phyloP scores from a whole-genome alignment of 1,140 invertebrate genomes.

The Helicorthomorpha holstii region DNA sequence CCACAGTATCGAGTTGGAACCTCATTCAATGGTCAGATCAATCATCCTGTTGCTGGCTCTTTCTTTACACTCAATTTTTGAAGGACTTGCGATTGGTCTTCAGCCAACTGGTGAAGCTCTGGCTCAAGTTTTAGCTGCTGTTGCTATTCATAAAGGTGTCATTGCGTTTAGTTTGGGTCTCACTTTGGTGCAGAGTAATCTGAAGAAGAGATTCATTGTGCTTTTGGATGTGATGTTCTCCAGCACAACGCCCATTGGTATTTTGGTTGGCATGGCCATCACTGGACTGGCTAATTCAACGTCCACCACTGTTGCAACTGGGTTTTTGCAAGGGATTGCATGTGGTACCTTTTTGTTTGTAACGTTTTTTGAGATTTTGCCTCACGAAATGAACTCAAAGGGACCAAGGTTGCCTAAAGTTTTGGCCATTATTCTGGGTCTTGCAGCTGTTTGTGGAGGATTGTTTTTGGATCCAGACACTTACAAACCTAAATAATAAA shows the following conservation, averaged over 20 bases:
- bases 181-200: slow-evolving; percentile 41
- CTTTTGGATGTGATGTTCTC: slow-evolving; percentile 42
- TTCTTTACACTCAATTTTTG: slow-evolving; percentile 37
- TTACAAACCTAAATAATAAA: no score
- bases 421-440: slow-evolving; percentile 32
- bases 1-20: neutral
- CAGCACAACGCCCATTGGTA: slow-evolving; percentile 48
- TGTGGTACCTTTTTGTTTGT: slow-evolving; percentile 83
- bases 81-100: slow-evolving; percentile 40
- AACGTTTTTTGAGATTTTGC: slow-evolving; percentile 79
- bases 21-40: slow-evolving; percentile 28
- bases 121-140: slow-evolving; percentile 34
- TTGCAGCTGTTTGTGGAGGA: slow-evolving; percentile 24
- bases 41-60: slow-evolving; percentile 31
- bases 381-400: slow-evolving; percentile 38
- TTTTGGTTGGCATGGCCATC: slow-evolving; percentile 39
- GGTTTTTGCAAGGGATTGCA: slow-evolving; percentile 46
- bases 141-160: slow-evolving; percentile 41
- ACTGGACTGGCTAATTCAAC: slow-evolving; percentile 23
- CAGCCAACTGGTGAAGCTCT: slow-evolving; percentile 25
- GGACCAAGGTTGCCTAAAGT: slow-evolving; percentile 30
- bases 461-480: slow-evolving; percentile 22
- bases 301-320: slow-evolving; percentile 25
- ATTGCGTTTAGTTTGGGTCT: slow-evolving; percentile 42
- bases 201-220: slow-evolving; percentile 36